phyloP scores from a whole-genome alignment of 2,113 vertebrate genomes.

The Butorides virescens region DNA sequence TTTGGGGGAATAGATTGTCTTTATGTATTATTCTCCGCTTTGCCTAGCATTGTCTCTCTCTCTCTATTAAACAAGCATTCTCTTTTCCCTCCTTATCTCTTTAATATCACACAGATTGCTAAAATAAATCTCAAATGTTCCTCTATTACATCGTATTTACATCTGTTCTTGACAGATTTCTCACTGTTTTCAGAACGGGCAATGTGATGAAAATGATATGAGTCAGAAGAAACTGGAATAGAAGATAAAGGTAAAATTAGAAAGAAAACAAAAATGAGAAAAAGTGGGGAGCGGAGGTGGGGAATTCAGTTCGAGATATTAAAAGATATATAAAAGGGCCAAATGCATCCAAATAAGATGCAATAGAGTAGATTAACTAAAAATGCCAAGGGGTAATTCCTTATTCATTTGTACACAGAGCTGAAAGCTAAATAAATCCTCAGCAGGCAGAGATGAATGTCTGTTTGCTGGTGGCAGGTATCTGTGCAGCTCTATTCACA shows the following conservation, averaged over 20 bases:
- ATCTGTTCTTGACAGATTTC: background rate
- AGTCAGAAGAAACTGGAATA: conserved; percentile 4
- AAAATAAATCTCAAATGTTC: conserved; percentile 27
- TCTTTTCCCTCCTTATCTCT: background rate
- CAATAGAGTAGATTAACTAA: background rate
- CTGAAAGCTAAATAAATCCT: background rate
- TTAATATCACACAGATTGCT: background rate
- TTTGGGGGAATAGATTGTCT: background rate
- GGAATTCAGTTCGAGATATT: background rate
- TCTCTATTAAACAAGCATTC: background rate
- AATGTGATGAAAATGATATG: background rate
- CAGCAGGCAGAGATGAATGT: background rate
- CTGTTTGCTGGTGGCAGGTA: background rate
- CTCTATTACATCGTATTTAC: background rate
- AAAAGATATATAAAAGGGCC: background rate
- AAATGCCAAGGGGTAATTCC: background rate
- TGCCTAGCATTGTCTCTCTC: background rate
- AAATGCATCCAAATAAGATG: background rate
- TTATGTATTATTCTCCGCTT: background rate
- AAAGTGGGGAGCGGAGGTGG: background rate
- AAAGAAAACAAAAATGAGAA: background rate
- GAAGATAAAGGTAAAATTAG: background rate
- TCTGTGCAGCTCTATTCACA: background rate
- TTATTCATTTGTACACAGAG: background rate
- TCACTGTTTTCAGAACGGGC: background rate